Evolutionary conservation across 2,113 vertebrate species (phyloP).

Genomic region (Nannospalax galili): DNA sequence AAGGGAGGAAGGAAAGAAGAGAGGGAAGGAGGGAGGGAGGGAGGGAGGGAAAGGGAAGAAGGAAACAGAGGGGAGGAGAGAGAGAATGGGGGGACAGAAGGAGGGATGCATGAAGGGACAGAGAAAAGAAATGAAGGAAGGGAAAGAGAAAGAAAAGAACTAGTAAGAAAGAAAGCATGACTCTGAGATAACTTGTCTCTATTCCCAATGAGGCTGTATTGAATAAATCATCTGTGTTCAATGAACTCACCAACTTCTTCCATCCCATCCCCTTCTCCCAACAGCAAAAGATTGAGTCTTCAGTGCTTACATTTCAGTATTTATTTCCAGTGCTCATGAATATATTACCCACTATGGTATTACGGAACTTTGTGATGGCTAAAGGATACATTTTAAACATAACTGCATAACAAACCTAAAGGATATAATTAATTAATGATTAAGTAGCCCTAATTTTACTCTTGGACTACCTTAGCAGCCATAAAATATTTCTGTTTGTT

Average conservation of each 20-base stretch:
- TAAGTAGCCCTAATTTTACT: constrained; percentile 1
- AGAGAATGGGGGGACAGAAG: background rate
- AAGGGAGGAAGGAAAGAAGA: background rate
- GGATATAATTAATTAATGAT: constrained; percentile 24
- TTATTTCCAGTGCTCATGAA: constrained; percentile 22
- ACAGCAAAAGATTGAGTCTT: background rate
- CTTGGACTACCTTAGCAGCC: background rate
- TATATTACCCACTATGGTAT: background rate
- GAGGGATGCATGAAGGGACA: too few relatives aligned
- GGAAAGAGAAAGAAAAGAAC: background rate
- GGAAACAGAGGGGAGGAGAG: background rate
- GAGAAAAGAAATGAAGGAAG: too few relatives aligned
- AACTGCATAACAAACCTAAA: constrained; percentile 9
- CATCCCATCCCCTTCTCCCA: background rate
- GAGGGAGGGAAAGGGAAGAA: background rate
- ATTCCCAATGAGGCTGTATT: background rate
- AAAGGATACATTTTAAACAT: constrained; percentile 10
- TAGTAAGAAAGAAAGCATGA: background rate
- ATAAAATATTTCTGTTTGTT: background rate
- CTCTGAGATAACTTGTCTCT: background rate
- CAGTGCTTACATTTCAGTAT: background rate
- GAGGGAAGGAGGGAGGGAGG: background rate
- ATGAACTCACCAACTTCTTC: background rate
- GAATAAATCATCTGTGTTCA: background rate
- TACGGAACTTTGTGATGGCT: background rate